Percentiles rank a stretch among this genome's conserved stretches.
Evolutionary conservation across 2,113 vertebrate species (phyloP).

Genomic region (Chloroceryle aenea): DNA sequence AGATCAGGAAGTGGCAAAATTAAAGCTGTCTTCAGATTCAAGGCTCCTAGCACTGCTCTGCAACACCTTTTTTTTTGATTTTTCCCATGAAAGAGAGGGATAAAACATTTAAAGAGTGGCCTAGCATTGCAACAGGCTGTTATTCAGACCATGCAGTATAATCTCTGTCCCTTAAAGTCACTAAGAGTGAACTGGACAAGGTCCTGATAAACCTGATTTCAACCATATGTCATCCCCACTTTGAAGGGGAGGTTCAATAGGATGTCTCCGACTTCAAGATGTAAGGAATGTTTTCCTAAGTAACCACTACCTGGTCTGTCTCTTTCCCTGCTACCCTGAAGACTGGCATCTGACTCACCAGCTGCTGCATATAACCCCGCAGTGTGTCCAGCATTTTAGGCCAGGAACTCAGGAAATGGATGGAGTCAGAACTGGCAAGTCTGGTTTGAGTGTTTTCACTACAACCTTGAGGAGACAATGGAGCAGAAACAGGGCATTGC

Average conservation of each 20-base stretch:
- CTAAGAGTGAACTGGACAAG: not conserved
- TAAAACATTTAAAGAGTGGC: not conserved
- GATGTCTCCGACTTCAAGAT: not conserved
- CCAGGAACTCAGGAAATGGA: not conserved
- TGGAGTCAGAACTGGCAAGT: not conserved
- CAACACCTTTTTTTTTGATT: not conserved
- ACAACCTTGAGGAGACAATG: not conserved
- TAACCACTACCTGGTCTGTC: not conserved
- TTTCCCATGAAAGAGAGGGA: not conserved
- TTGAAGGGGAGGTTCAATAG: not conserved
- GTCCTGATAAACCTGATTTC: not conserved
- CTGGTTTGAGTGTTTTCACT: not conserved
- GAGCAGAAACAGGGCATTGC: not conserved
- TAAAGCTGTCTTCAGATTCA: not conserved
- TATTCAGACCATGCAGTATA: fast-evolving
- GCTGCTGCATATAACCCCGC: too few relatives aligned
- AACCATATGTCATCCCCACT: not conserved
- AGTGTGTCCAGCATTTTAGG: not conserved
- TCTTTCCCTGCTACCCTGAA: not conserved
- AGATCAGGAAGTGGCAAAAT: not conserved
- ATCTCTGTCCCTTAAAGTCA: not conserved
- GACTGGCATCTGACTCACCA: not conserved
- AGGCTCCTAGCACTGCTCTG: not conserved
- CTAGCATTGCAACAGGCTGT: fast-evolving
- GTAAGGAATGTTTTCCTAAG: not conserved